These are phyloP conservation scores for Manis javanica DNA, from an alignment of 2,797 vertebrate species.

Conservation along the genomic window DNA sequence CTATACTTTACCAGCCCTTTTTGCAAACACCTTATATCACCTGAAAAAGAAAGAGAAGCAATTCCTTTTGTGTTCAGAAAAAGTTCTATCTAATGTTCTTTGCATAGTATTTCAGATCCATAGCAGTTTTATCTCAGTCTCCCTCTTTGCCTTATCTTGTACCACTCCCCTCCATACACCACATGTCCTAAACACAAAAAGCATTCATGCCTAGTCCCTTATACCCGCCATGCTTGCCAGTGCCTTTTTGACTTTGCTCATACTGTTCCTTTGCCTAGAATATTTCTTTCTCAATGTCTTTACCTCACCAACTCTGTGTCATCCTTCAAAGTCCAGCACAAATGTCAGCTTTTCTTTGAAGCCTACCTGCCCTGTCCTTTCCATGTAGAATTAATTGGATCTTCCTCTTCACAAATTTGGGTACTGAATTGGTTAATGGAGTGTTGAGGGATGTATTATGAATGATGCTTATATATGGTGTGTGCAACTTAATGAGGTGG, in stretches of 20 bases:
- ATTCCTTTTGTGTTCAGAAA: not conserved
- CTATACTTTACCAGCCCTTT: not conserved
- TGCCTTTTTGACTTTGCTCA: conserved; percentile 7
- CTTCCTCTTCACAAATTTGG: not conserved
- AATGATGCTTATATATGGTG: not conserved
- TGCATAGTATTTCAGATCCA: not conserved
- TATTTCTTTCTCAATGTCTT: not conserved
- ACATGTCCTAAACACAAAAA: not conserved
- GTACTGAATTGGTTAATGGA: not conserved
- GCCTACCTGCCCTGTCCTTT: not conserved
- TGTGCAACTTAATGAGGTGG: not conserved
- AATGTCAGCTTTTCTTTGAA: conserved; percentile 38
- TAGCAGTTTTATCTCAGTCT: not conserved
- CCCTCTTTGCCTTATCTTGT: not conserved
- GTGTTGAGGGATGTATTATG: not conserved
- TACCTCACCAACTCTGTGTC: not conserved
- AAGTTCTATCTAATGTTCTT: not conserved
- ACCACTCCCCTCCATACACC: not conserved
- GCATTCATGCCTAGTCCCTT: not conserved
- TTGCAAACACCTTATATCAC: not conserved
- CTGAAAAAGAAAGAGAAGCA: not conserved
- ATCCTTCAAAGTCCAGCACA: conserved; percentile 24
- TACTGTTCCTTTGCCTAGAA: not conserved
- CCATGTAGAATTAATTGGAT: conserved; percentile 30
- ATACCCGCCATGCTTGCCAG: not conserved